These are phyloP conservation scores for Zootoca vivipara DNA, from an alignment of 2,113 vertebrate genomes.

Conservation along the genomic window DNA sequence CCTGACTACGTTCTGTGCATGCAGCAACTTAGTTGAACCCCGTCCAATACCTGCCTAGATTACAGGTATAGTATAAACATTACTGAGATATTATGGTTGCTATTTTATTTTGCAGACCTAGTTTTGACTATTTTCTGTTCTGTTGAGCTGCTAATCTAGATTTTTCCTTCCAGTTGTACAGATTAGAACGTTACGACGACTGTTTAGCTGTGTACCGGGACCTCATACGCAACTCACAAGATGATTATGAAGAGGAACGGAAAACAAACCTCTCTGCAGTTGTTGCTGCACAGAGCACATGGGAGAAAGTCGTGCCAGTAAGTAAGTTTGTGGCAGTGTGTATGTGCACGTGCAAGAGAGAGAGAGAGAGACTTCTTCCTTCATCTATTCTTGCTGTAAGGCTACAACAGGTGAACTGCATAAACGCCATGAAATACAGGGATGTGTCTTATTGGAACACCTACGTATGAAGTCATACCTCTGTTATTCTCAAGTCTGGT, in stretches of 20 bases:
- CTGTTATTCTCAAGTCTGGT: too few species aligned
- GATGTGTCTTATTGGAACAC: not conserved
- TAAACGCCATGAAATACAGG: not conserved
- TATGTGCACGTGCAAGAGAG: not conserved
- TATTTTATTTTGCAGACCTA: not conserved
- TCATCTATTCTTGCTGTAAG: not conserved
- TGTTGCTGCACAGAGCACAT: slow-evolving; percentile 91
- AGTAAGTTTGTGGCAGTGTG: slow-evolving; percentile 51
- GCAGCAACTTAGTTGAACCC: too few species aligned
- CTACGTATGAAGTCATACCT: too few species aligned
- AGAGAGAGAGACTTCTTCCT: not conserved
- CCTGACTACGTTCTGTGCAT: too few species aligned
- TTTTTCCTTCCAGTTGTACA: slow-evolving; percentile 84
- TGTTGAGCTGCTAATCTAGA: not conserved
- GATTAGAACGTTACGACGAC: slow-evolving; percentile 90
- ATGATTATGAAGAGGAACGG: slow-evolving; percentile 97
- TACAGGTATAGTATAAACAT: not conserved
- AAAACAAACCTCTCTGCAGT: slow-evolving; percentile 97
- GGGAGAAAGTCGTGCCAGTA: slow-evolving; percentile 88
- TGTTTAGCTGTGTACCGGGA: slow-evolving; percentile 92
- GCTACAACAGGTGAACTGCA: not conserved
- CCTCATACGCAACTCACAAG: slow-evolving; percentile 96
- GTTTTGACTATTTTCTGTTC: not conserved
- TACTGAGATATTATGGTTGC: not conserved
- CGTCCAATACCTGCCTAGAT: too few species aligned